A percentile compares a stretch with the other conserved stretches of the same genome.
Conservation (phyloP, 2,113 vertebrate genomes). For the Lampris incognitus region DNA sequence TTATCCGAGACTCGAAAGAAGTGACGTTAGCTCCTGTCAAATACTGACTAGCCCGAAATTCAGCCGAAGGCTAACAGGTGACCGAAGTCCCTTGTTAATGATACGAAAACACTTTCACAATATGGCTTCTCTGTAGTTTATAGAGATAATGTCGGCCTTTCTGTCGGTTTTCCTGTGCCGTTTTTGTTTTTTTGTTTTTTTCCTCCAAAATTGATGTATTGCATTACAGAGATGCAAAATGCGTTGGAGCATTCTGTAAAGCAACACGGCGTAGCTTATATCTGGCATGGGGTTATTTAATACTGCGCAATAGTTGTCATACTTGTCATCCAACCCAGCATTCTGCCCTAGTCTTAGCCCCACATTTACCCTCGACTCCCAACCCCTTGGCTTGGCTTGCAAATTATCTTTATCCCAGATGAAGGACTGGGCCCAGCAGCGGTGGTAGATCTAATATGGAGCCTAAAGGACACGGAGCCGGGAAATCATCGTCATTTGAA, state of each 20-base stretch:
- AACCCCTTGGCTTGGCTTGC: slow-evolving; percentile 64
- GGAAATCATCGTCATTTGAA: slow-evolving; percentile 74
- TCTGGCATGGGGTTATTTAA: slow-evolving; percentile 61
- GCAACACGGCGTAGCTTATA: slow-evolving; percentile 27
- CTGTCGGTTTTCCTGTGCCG: neutral
- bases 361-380: slow-evolving; percentile 70
- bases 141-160: too few species aligned
- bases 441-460: slow-evolving; percentile 73
- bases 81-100: too few species aligned
- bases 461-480: slow-evolving; percentile 67
- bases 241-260: slow-evolving; percentile 56
- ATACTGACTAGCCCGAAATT: neutral
- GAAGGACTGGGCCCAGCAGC: slow-evolving; percentile 65
- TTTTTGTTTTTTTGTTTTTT: slow-evolving; percentile 1
- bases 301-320: slow-evolving; percentile 61
- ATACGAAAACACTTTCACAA: too few species aligned
- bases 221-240: slow-evolving; percentile 4
- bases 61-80: too few species aligned
- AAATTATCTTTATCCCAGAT: slow-evolving; percentile 75
- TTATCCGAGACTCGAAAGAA: neutral
- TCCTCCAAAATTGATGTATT: neutral
- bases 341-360: slow-evolving; percentile 49
- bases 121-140: too few species aligned
- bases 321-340: slow-evolving; percentile 59
- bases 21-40: neutral